Conservation (phyloP, 2,888 invertebrate genomes). For the Oxycera nigricornis region DNA sequence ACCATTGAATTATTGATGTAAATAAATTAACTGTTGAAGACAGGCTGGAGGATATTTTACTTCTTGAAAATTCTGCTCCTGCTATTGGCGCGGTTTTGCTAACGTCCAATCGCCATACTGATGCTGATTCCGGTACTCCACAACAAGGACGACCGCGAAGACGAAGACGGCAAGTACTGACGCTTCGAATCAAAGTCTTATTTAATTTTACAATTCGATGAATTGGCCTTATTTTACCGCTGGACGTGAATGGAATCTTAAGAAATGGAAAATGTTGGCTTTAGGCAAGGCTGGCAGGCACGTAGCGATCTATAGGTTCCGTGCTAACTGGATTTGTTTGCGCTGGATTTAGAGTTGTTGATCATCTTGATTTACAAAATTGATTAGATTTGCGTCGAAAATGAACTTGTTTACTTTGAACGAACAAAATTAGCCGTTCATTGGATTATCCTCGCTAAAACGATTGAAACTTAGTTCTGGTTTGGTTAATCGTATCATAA, state of each 20-base stretch:
- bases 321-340: too few relatives aligned
- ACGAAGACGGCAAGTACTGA: conserved; percentile 15
- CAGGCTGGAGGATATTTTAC: neutral
- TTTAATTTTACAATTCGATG: conserved; percentile 39
- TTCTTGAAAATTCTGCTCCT: neutral
- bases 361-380: too few relatives aligned
- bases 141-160: neutral
- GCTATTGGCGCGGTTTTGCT: neutral
- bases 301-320: too few relatives aligned
- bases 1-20: conserved; percentile 42
- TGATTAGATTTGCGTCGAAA: too few relatives aligned
- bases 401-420: too few relatives aligned
- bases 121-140: neutral
- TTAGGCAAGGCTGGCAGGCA: too few relatives aligned
- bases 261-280: neutral
- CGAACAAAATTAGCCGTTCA: too few relatives aligned
- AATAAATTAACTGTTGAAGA: conserved; percentile 40
- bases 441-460: too few relatives aligned
- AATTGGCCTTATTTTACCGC: neutral
- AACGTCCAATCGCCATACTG: neutral
- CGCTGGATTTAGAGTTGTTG: too few relatives aligned
- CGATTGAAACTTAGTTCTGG: too few relatives aligned
- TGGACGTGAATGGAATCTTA: conserved; percentile 7
- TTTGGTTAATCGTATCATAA: too few relatives aligned
- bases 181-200: conserved; percentile 36